phyloP scores from a whole-genome alignment of 1,140 invertebrate species.

The Orius laevigatus region DNA sequence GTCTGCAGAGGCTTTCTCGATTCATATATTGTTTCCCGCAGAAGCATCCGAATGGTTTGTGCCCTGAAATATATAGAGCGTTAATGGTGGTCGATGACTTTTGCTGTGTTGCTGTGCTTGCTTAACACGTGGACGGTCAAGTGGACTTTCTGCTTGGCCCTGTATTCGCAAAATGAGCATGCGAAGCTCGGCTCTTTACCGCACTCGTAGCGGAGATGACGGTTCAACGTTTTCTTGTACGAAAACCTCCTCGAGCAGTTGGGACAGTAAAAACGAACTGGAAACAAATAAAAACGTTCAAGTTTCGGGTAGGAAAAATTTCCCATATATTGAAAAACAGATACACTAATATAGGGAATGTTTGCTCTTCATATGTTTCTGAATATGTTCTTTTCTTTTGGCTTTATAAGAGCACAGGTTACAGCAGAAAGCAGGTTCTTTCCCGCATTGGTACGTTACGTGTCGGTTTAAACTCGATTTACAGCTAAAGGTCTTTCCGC shows the following conservation, averaged over 20 bases:
- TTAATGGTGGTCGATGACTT: no score
- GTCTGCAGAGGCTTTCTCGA: no score
- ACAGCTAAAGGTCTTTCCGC: no score
- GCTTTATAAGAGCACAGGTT: conserved; percentile 21
- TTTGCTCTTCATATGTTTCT: conserved; percentile 15
- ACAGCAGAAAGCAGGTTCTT: conserved; percentile 19
- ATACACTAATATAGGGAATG: no score
- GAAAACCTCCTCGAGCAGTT: conserved; percentile 29
- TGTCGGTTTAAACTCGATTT: no score
- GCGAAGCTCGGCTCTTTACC: conserved; percentile 27
- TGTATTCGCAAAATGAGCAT: conserved; percentile 28
- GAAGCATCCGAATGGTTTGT: not conserved
- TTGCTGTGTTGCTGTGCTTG: conserved; percentile 21
- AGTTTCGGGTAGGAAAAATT: not conserved
- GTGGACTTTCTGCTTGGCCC: conserved; percentile 24
- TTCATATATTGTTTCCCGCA: no score
- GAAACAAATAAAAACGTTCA: not conserved
- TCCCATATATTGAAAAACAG: no score
- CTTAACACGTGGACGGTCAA: conserved; percentile 22
- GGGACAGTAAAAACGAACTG: conserved; percentile 19
- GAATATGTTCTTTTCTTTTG: conserved; percentile 20
- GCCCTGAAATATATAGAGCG: conserved; percentile 7
- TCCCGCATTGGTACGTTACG: conserved; percentile 28
- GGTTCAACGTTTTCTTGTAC: conserved; percentile 27
- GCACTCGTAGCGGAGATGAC: conserved; percentile 31